phyloP scores from a whole-genome alignment of 2,797 vertebrate species.

The Spinus pinus region DNA sequence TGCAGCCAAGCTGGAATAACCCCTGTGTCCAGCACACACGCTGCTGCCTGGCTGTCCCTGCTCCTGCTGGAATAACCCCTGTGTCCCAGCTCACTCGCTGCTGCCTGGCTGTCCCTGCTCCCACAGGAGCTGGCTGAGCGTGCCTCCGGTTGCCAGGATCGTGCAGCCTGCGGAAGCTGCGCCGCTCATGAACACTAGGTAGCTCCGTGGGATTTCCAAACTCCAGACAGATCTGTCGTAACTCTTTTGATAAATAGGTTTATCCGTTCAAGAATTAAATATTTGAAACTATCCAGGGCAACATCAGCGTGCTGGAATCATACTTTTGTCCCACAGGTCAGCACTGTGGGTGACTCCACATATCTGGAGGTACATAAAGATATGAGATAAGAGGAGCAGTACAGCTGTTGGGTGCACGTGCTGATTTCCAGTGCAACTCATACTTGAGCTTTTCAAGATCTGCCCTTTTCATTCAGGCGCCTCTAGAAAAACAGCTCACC shows the following conservation, averaged over 20 bases:
- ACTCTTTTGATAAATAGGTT: neutral
- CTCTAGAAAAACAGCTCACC: neutral
- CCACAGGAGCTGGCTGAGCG: neutral
- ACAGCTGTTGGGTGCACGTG: neutral
- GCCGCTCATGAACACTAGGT: neutral
- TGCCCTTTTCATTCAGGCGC: neutral
- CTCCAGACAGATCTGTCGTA: neutral
- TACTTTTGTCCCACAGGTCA: neutral
- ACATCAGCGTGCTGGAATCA: neutral
- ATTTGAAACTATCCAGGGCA: neutral
- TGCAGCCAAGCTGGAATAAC: neutral
- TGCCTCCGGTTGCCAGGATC: neutral
- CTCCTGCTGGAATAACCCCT: neutral
- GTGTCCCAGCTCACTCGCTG: neutral
- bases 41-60: too few relatives aligned
- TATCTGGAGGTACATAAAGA: neutral
- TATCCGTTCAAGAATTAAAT: neutral
- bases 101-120: neutral
- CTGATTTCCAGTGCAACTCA: neutral
- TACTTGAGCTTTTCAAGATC: neutral
- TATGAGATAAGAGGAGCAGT: neutral
- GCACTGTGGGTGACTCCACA: neutral
- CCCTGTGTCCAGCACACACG: too few relatives aligned
- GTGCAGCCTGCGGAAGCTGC: neutral
- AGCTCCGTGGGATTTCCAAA: neutral